These are phyloP conservation scores for Euborellia annulipes DNA, from an alignment of 1,140 invertebrate species.

Conservation along the genomic window DNA sequence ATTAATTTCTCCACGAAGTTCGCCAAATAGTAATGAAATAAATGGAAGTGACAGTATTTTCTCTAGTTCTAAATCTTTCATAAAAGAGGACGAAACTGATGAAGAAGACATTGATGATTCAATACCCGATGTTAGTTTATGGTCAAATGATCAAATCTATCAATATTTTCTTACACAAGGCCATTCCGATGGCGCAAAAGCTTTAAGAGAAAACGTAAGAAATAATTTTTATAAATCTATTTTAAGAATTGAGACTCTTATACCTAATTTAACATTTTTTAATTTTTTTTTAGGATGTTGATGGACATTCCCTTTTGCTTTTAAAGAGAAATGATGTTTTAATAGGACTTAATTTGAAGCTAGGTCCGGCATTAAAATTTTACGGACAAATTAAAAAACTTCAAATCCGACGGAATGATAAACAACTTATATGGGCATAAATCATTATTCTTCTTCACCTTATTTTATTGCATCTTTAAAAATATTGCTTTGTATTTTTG, in stretches of 20 bases:
- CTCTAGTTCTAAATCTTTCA: background rate
- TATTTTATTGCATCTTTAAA: no score
- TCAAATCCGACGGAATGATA: conserved; percentile 48
- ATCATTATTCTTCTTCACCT: background rate
- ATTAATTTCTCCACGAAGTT: background rate
- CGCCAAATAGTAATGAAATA: background rate
- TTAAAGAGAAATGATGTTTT: conserved; percentile 66
- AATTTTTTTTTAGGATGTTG: conserved; percentile 57
- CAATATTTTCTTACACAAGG: conserved; percentile 60
- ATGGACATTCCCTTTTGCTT: conserved; percentile 65
- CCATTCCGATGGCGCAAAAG: conserved; percentile 49
- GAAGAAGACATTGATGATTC: conserved; percentile 35
- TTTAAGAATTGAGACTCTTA: background rate
- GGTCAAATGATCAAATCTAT: conserved; percentile 66
- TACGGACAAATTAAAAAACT: conserved; percentile 60
- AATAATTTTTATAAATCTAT: background rate
- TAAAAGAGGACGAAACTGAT: background rate
- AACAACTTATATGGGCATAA: conserved; percentile 47
- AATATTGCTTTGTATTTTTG: no score
- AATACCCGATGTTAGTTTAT: conserved; percentile 62
- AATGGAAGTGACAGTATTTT: background rate
- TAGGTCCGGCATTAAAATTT: conserved; percentile 75
- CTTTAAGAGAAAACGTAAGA: conserved; percentile 63
- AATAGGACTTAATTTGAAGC: conserved; percentile 53
- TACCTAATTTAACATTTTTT: conserved; percentile 3